Base-by-base conservation (phyloP, 2,888 invertebrate genomes). In the Teinopalpus imperialis region DNA sequence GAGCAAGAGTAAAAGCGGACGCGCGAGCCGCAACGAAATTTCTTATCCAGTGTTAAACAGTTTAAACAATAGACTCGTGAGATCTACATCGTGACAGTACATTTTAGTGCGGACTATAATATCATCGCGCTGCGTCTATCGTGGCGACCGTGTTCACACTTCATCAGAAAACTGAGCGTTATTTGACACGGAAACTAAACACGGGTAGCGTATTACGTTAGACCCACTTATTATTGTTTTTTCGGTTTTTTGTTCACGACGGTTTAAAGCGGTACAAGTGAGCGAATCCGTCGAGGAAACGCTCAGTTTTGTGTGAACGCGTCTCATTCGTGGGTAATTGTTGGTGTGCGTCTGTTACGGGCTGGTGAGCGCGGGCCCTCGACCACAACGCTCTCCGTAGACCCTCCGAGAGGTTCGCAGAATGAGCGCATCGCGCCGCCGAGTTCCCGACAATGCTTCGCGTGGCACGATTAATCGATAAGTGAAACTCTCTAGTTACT, bases 331-430 rank as follows among this genome's bases (percentile, higher is more conserved):
- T 80, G 81, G 79, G 83, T 86, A 85, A 86, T 87, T 81, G 85
- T 71, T 71, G 78, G 81, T 74, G 78, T 79, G 72, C 75, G 75
- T 72, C 67, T 81, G 86, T 87, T 79, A 71, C 87, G 87, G 80
- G 68, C 85, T 82, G 85, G 57, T 83, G 85, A 66, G 63, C 83
- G 70, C 74, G 79, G 75, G 82, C 82, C 81, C 83, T 82, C 81
- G 77, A 78, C 75, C 81, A 81, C 72, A 64, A 69, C 80, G 80
- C 65, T 69, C 68, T 59, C 43, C 39, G 54, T 51, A 61, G 57
- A 65, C 83, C 83, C 80, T 81, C 81, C 58, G 71, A 72, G 77
- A 66, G 65, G 58, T 76, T 80, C 77, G 78, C 81, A 80, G 80
- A 76, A 78, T 76, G 77, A 71, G 70, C 75, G 78, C 71, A 74